Evolutionary conservation across 2,113 vertebrate genomes (phyloP).

Genomic region (Marmota flaviventris): DNA sequence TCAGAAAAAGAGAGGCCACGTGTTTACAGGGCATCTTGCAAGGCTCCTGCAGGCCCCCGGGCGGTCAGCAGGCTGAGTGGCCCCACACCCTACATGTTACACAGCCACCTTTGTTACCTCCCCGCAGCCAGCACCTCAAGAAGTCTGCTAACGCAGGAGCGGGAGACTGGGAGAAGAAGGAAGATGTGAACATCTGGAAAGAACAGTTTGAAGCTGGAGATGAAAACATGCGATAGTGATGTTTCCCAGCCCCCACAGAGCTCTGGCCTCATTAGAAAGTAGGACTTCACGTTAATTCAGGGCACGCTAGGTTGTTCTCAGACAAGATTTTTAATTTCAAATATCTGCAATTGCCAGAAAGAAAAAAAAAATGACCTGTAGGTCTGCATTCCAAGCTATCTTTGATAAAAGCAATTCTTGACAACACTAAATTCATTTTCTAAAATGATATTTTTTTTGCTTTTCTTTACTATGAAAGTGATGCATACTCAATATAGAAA

Average conservation of each 20-base stretch:
- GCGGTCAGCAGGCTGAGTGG: background rate
- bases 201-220: background rate
- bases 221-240: background rate
- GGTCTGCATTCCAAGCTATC: constrained; percentile 8
- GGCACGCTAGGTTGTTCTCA: constrained; percentile 61
- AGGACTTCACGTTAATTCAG: constrained; percentile 70
- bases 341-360: constrained; percentile 43
- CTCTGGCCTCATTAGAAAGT: constrained; percentile 77
- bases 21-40: background rate
- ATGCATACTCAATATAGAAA: background rate
- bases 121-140: background rate
- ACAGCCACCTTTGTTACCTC: background rate
- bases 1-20: constrained; percentile 12
- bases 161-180: background rate
- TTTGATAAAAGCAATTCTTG: constrained; percentile 19
- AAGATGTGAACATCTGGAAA: constrained; percentile 63
- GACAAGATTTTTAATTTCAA: constrained; percentile 67
- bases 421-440: constrained; percentile 44
- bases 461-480: background rate
- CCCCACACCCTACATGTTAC: background rate
- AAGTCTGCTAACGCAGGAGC: background rate
- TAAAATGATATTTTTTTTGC: constrained; percentile 19
- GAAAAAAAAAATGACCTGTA: constrained; percentile 43
- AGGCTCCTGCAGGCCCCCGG: background rate
- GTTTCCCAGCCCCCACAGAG: constrained; percentile 49